Evolutionary conservation across 2,888 invertebrate genomes (phyloP), one percentile per base, ranked within the genome.

Genomic region (Himalopsyche kuldschensis): DNA sequence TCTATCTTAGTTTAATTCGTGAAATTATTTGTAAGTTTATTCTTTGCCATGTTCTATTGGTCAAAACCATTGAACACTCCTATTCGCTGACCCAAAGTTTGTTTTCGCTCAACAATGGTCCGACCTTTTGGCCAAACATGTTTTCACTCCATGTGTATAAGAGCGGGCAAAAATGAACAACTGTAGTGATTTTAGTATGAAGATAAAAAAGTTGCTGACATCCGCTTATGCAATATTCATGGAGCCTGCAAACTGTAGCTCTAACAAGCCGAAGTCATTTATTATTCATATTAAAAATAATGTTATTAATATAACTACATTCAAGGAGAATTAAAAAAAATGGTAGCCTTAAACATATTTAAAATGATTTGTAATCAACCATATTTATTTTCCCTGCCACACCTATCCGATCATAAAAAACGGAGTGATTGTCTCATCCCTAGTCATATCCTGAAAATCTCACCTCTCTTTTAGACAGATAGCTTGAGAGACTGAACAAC

Each of bases 151-250:
- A 4, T 55, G 55, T 10, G 55, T 24, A 55, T 20, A n/a, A 6
- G 17, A 48, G 48, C 17, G 48, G 5, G 48, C n/a, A 48, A 48
- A 48, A 48, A 1, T 17, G 32, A n/a, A 32, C 32, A 32, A 32
- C 1, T 24, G 55, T 55, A 20, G 55, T 20, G 55, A 30, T 32
- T 75, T 75, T 75, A 75, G 30, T 75, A 75, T 75, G 31, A 11
- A 75, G 75, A 75, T 75, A 75, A 75, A 75, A 75, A 30, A 75
- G 31, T 32, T 31, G 75, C 75, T 55, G 35, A 82, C 82, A 63
- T 17, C 31, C 27, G 24, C 78, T 82, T 78, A 82, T 82, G 30
- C 82, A 82, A 82, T 41, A 82, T 82, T 78, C 82, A 82, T 82
- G 63, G 35, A 41, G 46, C 17, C 55, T 3, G 55, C n/a, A 55